A percentile compares a stretch with the other conserved stretches of the same genome.
Evolutionary conservation across 2,888 invertebrate genomes (phyloP).

Genomic region (Sipunculus nudus): DNA sequence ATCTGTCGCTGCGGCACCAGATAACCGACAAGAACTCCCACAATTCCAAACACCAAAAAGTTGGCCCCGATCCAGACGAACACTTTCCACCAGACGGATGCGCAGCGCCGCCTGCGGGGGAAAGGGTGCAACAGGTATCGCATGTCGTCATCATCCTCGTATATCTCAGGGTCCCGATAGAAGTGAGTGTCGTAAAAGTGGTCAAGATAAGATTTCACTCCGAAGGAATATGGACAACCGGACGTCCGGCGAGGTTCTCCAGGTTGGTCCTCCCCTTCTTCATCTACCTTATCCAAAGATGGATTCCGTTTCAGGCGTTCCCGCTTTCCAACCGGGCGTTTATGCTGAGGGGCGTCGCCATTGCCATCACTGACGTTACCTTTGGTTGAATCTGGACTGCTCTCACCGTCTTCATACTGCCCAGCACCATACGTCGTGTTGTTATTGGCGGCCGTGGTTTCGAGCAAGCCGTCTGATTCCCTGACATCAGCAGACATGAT

Average conservation of each 20-base stretch:
- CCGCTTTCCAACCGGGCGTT: too few species aligned
- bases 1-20: conserved; percentile 66
- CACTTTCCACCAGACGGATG: conserved; percentile 37
- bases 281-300: conserved; percentile 37
- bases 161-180: conserved; percentile 57
- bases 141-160: conserved; percentile 62
- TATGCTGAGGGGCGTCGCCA: too few species aligned
- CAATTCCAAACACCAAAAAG: conserved; percentile 67
- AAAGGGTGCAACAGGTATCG: conserved; percentile 64
- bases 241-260: background rate
- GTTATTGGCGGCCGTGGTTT: too few species aligned
- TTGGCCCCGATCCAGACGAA: conserved; percentile 68
- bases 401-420: too few species aligned
- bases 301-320: conserved; percentile 22
- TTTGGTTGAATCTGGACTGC: too few species aligned
- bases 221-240: conserved; percentile 70
- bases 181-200: conserved; percentile 67
- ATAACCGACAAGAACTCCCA: conserved; percentile 69
- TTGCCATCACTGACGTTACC: too few species aligned
- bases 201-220: conserved; percentile 69
- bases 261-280: conserved; percentile 8
- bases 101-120: conserved; percentile 49
- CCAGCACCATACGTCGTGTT: too few species aligned
- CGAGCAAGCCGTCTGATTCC: too few species aligned
- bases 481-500: too few species aligned